phyloP scores from a whole-genome alignment of 2,888 invertebrate species.

The Philaethria dido region DNA sequence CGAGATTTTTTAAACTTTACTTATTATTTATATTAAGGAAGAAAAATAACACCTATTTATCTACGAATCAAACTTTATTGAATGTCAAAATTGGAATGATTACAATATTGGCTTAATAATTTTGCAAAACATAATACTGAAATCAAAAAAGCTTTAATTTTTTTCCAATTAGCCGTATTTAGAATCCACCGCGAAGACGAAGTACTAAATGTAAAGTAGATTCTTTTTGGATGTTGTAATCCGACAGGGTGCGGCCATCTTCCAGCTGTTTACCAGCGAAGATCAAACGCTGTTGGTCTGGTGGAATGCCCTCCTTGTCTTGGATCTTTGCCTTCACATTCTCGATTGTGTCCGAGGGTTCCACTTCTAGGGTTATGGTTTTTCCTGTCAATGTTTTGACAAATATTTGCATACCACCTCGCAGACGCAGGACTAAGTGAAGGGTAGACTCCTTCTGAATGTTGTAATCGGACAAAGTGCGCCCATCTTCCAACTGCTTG shows the following conservation, averaged over 20 bases:
- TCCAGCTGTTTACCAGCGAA: slow-evolving; percentile 41
- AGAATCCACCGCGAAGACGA: slow-evolving; percentile 52
- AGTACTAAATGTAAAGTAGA: slow-evolving; percentile 47
- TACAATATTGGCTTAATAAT: slow-evolving; percentile 43
- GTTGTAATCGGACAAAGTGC: slow-evolving; percentile 41
- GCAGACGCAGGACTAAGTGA: slow-evolving; percentile 63
- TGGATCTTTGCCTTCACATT: slow-evolving; percentile 43
- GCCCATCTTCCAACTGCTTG: slow-evolving; percentile 41
- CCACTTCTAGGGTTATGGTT: too few relatives aligned
- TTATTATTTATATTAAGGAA: too few relatives aligned
- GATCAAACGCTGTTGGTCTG: slow-evolving; percentile 53
- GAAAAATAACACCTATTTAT: slow-evolving; percentile 40
- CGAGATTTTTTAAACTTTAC: not conserved
- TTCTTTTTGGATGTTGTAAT: slow-evolving; percentile 43
- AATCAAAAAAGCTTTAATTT: slow-evolving; percentile 32
- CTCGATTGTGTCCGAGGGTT: slow-evolving; percentile 48
- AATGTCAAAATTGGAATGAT: slow-evolving; percentile 59
- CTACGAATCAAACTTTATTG: slow-evolving; percentile 52
- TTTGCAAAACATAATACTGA: slow-evolving; percentile 35
- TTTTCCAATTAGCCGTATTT: slow-evolving; percentile 45
- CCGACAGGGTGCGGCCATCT: slow-evolving; percentile 40
- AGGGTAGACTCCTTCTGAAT: slow-evolving; percentile 48
- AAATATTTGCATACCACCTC: too few relatives aligned
- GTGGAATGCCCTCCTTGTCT: slow-evolving; percentile 51
- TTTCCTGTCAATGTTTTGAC: too few relatives aligned